phyloP scores from a whole-genome alignment of 2,888 invertebrate genomes.

The Portevinia maculata region DNA sequence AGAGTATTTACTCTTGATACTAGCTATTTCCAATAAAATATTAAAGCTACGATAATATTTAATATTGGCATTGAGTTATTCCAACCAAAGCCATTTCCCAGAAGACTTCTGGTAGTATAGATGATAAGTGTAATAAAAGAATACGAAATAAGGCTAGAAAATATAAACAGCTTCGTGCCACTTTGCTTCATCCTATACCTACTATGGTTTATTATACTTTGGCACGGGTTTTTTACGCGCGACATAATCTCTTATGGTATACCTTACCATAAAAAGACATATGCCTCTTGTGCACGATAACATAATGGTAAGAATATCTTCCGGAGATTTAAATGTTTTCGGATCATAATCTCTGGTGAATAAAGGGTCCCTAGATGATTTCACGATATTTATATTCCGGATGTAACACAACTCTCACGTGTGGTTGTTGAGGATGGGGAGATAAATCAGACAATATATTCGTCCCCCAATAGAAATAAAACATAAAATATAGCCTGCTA shows the following conservation, averaged over 20 bases:
- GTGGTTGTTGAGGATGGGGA: no score
- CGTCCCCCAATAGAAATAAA: no score
- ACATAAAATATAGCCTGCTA: no score
- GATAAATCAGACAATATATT: no score
- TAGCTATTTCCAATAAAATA: no score
- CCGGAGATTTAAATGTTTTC: constrained; percentile 48
- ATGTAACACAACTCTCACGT: no score
- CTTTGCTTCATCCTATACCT: constrained; percentile 22
- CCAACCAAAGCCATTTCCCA: constrained; percentile 25
- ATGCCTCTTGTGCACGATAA: constrained; percentile 31
- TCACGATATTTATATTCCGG: constrained; percentile 33
- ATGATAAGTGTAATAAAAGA: constrained; percentile 52
- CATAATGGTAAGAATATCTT: constrained; percentile 30
- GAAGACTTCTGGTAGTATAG: background rate
- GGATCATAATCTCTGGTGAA: constrained; percentile 44
- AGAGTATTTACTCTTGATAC: no score
- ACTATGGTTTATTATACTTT: constrained; percentile 34
- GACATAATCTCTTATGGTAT: constrained; percentile 16
- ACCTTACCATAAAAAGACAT: constrained; percentile 26
- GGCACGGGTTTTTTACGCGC: constrained; percentile 15
- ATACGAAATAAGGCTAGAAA: constrained; percentile 21
- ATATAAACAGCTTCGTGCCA: constrained; percentile 36
- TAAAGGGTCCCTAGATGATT: constrained; percentile 39
- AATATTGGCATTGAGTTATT: constrained; percentile 24
- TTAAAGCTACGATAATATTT: background rate